These are phyloP conservation scores for Terrapene triunguis DNA, from an alignment of 2,113 vertebrate species.

Conservation along the genomic window DNA sequence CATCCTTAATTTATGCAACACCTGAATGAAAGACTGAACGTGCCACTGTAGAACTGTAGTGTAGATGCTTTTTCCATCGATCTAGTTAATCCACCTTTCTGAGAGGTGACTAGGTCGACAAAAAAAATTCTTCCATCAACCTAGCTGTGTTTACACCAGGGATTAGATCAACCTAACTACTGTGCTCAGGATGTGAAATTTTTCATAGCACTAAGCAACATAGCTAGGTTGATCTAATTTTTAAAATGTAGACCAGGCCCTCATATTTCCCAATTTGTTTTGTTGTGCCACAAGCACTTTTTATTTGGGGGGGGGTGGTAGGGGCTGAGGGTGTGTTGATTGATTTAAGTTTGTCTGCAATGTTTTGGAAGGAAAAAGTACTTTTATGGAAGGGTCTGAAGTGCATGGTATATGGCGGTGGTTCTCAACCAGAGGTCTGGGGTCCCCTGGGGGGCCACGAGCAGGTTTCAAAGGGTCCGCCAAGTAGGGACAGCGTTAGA, in stretches of 20 bases:
- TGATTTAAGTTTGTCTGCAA: neutral
- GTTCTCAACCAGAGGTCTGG: no score
- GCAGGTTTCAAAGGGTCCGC: no score
- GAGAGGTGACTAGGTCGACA: neutral
- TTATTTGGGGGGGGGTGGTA: neutral
- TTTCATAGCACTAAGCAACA: neutral
- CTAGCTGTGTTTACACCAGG: no score
- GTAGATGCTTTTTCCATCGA: no score
- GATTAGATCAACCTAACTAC: neutral
- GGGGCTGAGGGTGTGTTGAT: neutral
- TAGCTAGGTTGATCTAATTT: neutral
- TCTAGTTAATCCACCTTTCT: neutral
- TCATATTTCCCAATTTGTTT: neutral
- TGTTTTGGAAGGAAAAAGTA: constrained; percentile 13
- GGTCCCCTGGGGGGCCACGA: no score
- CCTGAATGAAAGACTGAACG: neutral
- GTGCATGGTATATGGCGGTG: neutral
- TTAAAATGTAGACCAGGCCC: neutral
- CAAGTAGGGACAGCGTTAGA: no score
- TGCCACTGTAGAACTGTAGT: neutral
- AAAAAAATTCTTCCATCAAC: neutral
- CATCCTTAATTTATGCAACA: neutral
- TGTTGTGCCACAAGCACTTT: neutral
- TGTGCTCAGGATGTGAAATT: neutral
- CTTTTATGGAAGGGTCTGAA: neutral